Conservation (phyloP, 2,113 vertebrate genomes). For the Clarias gariepinus region DNA sequence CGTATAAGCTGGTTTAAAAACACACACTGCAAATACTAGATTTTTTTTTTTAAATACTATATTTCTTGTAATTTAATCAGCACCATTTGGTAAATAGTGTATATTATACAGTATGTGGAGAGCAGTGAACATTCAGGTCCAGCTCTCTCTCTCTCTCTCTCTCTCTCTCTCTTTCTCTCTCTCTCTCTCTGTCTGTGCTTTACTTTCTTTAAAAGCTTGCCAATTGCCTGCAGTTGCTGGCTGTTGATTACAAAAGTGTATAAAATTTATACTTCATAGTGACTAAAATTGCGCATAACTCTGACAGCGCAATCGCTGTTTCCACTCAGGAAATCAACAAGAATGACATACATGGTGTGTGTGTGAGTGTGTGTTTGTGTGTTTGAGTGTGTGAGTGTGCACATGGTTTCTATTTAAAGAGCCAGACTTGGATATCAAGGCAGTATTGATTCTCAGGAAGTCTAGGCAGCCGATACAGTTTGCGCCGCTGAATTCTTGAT, state of each 20-base stretch:
- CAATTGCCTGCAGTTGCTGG: neutral
- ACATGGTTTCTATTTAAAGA: slow-evolving; percentile 34
- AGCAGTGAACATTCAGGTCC: neutral
- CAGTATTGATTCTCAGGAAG: slow-evolving; percentile 21
- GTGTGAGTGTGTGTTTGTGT: slow-evolving; percentile 15
- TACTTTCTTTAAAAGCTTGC: neutral
- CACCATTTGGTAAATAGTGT: neutral
- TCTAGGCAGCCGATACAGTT: slow-evolving; percentile 23
- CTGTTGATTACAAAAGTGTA: slow-evolving; percentile 8
- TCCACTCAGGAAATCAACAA: slow-evolving; percentile 11
- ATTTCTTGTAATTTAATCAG: neutral
- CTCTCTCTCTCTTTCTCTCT: neutral
- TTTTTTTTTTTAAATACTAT: no score
- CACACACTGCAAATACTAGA: neutral
- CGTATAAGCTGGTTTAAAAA: neutral
- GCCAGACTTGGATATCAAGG: slow-evolving; percentile 18
- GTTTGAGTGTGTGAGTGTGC: neutral
- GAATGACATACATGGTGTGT: neutral
- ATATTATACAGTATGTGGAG: neutral
- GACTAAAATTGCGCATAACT: neutral
- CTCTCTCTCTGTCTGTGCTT: neutral
- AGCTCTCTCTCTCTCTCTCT: neutral
- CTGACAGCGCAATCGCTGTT: slow-evolving; percentile 1
- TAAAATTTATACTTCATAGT: slow-evolving; percentile 19
- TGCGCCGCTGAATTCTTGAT: neutral